Evolutionary conservation across 1,140 invertebrate species (phyloP).

Genomic region (Heterodera carotae): DNA sequence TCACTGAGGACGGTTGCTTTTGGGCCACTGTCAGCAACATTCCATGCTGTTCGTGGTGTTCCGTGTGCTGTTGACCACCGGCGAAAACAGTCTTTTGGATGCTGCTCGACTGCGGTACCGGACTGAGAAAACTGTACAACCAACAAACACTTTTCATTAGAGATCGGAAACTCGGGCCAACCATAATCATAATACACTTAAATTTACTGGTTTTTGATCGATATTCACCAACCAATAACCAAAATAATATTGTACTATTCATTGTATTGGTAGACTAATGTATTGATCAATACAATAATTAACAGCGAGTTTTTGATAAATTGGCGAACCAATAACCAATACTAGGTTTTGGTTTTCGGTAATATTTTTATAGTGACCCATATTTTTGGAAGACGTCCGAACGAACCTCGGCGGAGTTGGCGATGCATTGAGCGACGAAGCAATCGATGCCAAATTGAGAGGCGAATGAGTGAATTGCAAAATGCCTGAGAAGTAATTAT

Average conservation of each 20-base stretch:
- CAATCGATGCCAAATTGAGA: neutral
- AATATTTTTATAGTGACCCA: too few species aligned
- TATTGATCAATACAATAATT: too few species aligned
- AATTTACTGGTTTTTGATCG: too few species aligned
- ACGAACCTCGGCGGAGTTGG: neutral
- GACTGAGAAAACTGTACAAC: neutral
- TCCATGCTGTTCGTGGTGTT: neutral
- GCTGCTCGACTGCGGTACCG: conserved; percentile 1
- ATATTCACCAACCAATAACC: too few species aligned
- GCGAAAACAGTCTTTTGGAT: neutral
- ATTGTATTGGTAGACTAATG: too few species aligned
- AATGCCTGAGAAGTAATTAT: conserved; percentile 9
- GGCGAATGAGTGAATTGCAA: neutral
- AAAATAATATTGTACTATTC: too few species aligned
- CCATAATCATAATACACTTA: too few species aligned
- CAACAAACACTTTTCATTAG: neutral
- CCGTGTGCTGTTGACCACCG: neutral
- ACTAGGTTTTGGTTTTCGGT: too few species aligned
- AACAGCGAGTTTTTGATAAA: too few species aligned
- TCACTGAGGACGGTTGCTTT: neutral
- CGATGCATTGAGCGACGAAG: neutral
- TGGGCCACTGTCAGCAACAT: neutral
- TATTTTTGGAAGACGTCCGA: neutral
- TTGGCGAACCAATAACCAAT: too few species aligned
- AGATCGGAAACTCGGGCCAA: too few species aligned